These are phyloP conservation scores for Brachypalpus laphriformis DNA, from an alignment of 2,888 invertebrate genomes.

Conservation along the genomic window DNA sequence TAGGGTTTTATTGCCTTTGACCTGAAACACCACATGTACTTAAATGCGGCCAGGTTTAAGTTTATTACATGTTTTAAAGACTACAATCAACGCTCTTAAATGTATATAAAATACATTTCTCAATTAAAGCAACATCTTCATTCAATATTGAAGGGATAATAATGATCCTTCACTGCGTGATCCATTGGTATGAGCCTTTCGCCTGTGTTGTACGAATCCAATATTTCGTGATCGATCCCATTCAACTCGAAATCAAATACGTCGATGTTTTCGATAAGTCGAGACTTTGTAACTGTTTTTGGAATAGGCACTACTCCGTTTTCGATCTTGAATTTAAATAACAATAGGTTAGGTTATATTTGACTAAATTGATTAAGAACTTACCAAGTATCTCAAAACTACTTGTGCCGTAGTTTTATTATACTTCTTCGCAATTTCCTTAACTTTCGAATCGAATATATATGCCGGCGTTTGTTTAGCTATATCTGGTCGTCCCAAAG, in stretches of 20 bases:
- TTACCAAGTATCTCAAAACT: slow-evolving; percentile 85
- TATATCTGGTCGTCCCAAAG: slow-evolving; percentile 89
- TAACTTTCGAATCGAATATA: slow-evolving; percentile 83
- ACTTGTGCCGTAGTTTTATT: slow-evolving; percentile 88
- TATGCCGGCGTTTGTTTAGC: slow-evolving; percentile 88
- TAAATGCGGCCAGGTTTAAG: too few species aligned
- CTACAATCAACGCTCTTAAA: too few species aligned
- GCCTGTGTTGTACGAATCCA: slow-evolving; percentile 83
- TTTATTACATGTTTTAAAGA: too few species aligned
- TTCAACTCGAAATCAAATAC: slow-evolving; percentile 85
- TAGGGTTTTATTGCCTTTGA: too few species aligned
- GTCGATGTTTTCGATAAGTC: slow-evolving; percentile 84
- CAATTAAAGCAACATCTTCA: too few species aligned
- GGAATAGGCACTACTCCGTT: slow-evolving; percentile 85
- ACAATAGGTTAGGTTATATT: too few species aligned
- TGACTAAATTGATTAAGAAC: not conserved
- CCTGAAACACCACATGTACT: too few species aligned
- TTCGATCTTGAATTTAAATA: slow-evolving; percentile 83
- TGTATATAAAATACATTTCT: too few species aligned
- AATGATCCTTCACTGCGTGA: slow-evolving; percentile 78
- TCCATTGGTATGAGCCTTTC: slow-evolving; percentile 80
- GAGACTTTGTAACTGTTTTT: slow-evolving; percentile 84
- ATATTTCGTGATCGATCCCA: slow-evolving; percentile 83
- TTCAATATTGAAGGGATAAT: slow-evolving; percentile 80
- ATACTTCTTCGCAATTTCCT: slow-evolving; percentile 86